These are phyloP conservation scores for Fistularia commersonii DNA, from an alignment of 2,797 vertebrate genomes.

Conservation along the genomic window DNA sequence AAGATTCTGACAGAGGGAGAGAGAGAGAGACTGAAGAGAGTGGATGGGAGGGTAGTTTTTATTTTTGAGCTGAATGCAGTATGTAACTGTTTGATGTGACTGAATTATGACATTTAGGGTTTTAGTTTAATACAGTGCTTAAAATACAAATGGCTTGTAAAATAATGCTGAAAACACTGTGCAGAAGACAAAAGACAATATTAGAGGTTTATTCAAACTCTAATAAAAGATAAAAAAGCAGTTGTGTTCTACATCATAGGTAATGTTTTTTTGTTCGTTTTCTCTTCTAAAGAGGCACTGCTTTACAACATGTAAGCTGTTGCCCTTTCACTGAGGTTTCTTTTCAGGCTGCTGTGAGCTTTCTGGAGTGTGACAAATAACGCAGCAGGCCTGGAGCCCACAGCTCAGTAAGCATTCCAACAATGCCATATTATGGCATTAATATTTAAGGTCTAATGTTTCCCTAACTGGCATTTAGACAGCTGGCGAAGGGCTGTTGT, in stretches of 20 bases:
- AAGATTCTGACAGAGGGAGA: conserved; percentile 60
- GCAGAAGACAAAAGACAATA: conserved; percentile 3
- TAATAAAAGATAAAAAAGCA: conserved; percentile 1
- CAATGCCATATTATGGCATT: conserved; percentile 77
- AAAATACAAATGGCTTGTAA: too few species aligned
- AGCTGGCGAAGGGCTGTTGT: conserved; percentile 51
- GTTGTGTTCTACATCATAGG: too few species aligned
- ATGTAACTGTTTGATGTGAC: conserved; percentile 39
- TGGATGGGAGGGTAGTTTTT: conserved; percentile 23
- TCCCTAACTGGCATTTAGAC: conserved; percentile 70
- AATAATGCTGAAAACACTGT: too few species aligned
- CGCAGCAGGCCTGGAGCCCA: conserved; percentile 63
- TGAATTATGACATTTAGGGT: conserved; percentile 8
- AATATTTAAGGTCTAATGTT: conserved; percentile 80
- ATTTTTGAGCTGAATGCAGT: conserved; percentile 38
- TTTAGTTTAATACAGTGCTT: conserved; percentile 13
- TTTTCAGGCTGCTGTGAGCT: conserved; percentile 50
- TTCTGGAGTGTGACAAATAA: conserved; percentile 73
- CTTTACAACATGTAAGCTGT: conserved; percentile 4
- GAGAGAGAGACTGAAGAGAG: conserved; percentile 7
- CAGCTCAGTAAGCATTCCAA: conserved; percentile 73
- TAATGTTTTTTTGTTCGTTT: neutral
- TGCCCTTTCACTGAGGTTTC: conserved; percentile 32
- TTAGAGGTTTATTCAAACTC: conserved; percentile 1
- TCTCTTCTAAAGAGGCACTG: conserved; percentile 5